These are phyloP conservation scores for Pitangus sulphuratus DNA, from an alignment of 2,797 vertebrate genomes.

Conservation along the genomic window DNA sequence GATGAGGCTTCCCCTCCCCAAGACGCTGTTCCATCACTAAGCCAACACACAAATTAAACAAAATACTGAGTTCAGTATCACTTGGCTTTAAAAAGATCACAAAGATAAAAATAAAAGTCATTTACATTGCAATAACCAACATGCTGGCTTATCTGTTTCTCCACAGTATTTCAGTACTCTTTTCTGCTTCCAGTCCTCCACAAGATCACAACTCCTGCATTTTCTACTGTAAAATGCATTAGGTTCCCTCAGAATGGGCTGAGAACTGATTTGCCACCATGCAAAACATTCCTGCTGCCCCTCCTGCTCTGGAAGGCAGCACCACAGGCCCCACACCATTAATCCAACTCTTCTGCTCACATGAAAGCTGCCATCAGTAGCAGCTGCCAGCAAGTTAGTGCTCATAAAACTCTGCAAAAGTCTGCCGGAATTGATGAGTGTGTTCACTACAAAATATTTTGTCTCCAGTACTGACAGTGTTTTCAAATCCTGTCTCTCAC, in stretches of 20 bases:
- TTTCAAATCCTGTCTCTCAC: not conserved
- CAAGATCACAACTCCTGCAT: not conserved
- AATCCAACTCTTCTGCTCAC: not conserved
- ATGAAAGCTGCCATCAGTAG: not conserved
- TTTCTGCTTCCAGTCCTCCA: not conserved
- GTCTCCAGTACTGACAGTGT: not conserved
- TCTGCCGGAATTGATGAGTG: not conserved
- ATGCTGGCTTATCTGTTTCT: not conserved
- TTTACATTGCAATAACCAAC: not conserved
- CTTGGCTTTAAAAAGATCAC: not conserved
- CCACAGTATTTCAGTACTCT: not conserved
- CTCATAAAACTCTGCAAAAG: not conserved
- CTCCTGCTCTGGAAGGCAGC: not conserved
- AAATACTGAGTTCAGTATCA: not conserved
- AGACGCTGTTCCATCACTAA: not conserved
- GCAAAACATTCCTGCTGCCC: not conserved
- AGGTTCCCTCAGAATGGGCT: not conserved
- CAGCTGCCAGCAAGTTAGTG: not conserved
- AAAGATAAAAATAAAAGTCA: not conserved
- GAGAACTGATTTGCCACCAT: not conserved
- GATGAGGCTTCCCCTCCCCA: not conserved
- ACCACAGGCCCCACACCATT: not conserved
- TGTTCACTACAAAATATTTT: not conserved
- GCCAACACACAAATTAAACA: not conserved
- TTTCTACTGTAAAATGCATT: not conserved